Conservation (phyloP, 2,888 invertebrate species). For the Platycheirus rosarum region DNA sequence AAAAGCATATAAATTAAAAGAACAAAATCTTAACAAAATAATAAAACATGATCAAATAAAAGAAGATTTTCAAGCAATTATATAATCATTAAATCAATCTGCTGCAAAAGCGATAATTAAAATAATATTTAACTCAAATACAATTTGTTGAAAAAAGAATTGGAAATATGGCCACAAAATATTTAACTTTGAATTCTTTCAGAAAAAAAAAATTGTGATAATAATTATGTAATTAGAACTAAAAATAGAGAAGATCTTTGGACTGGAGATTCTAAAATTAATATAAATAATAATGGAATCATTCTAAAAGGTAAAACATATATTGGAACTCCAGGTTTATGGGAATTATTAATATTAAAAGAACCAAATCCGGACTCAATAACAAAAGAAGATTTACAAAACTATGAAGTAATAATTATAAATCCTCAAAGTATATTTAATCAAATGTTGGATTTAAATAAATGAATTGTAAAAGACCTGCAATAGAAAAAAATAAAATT, state of each 20-base stretch:
- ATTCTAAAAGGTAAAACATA: too few species aligned
- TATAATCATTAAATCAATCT: too few species aligned
- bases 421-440: too few species aligned
- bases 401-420: slow-evolving; percentile 1
- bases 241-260: slow-evolving; percentile 4
- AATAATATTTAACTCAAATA: too few species aligned
- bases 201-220: slow-evolving; percentile 12
- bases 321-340: too few species aligned
- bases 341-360: slow-evolving; percentile 33
- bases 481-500: too few species aligned
- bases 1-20: too few species aligned
- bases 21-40: too few species aligned
- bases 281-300: too few species aligned
- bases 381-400: slow-evolving; percentile 23
- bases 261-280: slow-evolving; percentile 3
- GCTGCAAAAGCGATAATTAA: too few species aligned
- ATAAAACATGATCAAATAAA: too few species aligned
- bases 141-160: slow-evolving; percentile 26
- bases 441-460: slow-evolving; percentile 1
- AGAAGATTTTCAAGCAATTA: too few species aligned
- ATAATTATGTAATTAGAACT: slow-evolving; percentile 18
- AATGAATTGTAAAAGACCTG: slow-evolving; percentile 27
- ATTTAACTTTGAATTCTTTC: slow-evolving; percentile 16
- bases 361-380: slow-evolving; percentile 7
- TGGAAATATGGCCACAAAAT: slow-evolving; percentile 5